Conservation (phyloP, 2,797 vertebrate genomes). For the Jordanella pulchra region DNA sequence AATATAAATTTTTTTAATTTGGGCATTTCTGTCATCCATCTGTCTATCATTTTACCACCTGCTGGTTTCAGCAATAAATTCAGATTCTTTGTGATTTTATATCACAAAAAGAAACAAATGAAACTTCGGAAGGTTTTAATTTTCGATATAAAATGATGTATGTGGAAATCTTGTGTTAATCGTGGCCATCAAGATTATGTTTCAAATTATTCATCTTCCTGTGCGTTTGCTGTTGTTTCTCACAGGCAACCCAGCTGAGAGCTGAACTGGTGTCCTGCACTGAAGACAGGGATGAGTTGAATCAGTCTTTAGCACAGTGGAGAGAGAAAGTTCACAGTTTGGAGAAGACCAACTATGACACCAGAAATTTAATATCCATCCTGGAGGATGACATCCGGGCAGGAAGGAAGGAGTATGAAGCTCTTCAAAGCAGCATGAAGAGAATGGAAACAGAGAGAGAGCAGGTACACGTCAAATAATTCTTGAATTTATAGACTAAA, state of each 20-base stretch:
- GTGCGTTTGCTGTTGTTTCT: neutral
- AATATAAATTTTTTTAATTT: too few relatives aligned
- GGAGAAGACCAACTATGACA: conserved; percentile 75
- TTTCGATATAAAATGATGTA: too few relatives aligned
- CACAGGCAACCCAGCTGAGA: conserved; percentile 72
- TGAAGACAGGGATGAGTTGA: conserved; percentile 81
- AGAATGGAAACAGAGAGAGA: conserved; percentile 74
- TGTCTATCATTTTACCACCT: too few relatives aligned
- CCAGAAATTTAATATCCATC: conserved; percentile 73
- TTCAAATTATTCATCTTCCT: neutral
- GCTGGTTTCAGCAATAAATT: too few relatives aligned
- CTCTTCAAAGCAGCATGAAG: conserved; percentile 62
- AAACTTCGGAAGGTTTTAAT: too few relatives aligned
- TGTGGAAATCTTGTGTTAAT: too few relatives aligned
- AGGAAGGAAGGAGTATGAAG: conserved; percentile 72
- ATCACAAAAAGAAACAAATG: too few relatives aligned
- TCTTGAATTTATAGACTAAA: too few relatives aligned
- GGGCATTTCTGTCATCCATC: too few relatives aligned
- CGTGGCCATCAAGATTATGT: neutral
- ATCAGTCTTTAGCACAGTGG: conserved; percentile 72
- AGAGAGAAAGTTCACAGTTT: conserved; percentile 77
- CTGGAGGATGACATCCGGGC: conserved; percentile 81
- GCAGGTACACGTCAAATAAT: too few relatives aligned
- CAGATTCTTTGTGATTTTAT: too few relatives aligned
- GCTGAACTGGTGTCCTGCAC: conserved; percentile 78